Evolutionary conservation across 2,113 vertebrate species (phyloP).

Genomic region (Gymnobelideus leadbeateri): DNA sequence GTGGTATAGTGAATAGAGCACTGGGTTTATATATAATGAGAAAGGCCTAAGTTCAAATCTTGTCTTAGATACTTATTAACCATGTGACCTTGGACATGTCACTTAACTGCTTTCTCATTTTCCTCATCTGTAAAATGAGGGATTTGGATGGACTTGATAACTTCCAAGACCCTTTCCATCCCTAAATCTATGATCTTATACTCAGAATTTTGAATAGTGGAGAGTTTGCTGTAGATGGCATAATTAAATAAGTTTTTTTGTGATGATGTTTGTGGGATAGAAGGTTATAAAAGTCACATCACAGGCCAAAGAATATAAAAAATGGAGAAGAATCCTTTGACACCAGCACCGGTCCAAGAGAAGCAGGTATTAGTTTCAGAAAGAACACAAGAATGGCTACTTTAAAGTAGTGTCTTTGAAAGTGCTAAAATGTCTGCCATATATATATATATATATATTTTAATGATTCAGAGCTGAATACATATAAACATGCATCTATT

Average conservation of each 20-base stretch:
- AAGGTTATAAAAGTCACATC: not conserved
- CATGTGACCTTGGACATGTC: no score
- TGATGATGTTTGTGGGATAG: not conserved
- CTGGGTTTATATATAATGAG: not conserved
- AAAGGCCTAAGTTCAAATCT: not conserved
- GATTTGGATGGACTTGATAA: not conserved
- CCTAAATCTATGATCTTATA: not conserved
- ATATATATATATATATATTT: no score
- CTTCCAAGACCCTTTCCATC: no score
- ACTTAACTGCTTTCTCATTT: not conserved
- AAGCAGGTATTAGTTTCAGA: conserved; percentile 1
- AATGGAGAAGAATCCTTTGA: not conserved
- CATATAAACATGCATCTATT: not conserved
- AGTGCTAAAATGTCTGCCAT: conserved; percentile 1
- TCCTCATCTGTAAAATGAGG: not conserved
- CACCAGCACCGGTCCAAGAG: not conserved
- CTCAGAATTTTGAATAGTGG: no score
- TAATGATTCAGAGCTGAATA: not conserved
- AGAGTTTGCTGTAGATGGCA: no score
- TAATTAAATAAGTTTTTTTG: no score
- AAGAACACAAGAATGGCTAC: conserved; percentile 49
- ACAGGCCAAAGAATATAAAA: not conserved
- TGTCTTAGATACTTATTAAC: not conserved
- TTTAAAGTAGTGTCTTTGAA: conserved; percentile 53
- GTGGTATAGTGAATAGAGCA: not conserved